Conservation (phyloP, 2,113 vertebrate species). For the Pipra filicauda region DNA sequence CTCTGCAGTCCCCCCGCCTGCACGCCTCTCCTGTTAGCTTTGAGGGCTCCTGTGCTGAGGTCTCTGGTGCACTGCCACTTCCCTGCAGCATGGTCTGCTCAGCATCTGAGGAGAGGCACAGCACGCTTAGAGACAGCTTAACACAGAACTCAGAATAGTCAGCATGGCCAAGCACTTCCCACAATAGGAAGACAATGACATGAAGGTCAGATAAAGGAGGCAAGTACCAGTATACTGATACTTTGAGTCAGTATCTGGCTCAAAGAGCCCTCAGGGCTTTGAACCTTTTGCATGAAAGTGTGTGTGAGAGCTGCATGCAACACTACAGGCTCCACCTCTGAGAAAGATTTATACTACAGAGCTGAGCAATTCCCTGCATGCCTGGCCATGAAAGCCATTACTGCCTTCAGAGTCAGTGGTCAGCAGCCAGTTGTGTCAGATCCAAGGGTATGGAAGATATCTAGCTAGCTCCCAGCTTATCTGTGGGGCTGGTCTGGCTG, state of each 20-base stretch:
- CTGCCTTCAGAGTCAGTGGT: background rate
- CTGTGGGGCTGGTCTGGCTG: background rate
- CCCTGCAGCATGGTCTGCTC: background rate
- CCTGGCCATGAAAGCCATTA: background rate
- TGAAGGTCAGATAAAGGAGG: background rate
- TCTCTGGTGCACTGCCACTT: background rate
- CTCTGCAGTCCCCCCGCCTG: background rate
- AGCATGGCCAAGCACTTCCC: background rate
- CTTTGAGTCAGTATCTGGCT: background rate
- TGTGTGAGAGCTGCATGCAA: background rate
- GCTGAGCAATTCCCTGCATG: background rate
- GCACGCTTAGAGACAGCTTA: background rate
- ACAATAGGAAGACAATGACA: background rate
- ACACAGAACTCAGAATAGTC: background rate
- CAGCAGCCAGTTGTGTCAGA: background rate
- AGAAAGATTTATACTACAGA: background rate
- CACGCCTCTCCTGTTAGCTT: accelerated
- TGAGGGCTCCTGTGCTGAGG: background rate
- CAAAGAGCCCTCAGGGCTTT: background rate
- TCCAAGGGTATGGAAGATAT: background rate
- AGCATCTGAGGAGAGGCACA: background rate
- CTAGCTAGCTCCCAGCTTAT: background rate
- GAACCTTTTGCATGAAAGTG: background rate
- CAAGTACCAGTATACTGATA: background rate
- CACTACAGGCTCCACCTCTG: background rate